Evolutionary conservation across 2,888 invertebrate species (phyloP), one percentile per base, ranked within the genome.

Genomic region (Enchytraeus crypticus): DNA sequence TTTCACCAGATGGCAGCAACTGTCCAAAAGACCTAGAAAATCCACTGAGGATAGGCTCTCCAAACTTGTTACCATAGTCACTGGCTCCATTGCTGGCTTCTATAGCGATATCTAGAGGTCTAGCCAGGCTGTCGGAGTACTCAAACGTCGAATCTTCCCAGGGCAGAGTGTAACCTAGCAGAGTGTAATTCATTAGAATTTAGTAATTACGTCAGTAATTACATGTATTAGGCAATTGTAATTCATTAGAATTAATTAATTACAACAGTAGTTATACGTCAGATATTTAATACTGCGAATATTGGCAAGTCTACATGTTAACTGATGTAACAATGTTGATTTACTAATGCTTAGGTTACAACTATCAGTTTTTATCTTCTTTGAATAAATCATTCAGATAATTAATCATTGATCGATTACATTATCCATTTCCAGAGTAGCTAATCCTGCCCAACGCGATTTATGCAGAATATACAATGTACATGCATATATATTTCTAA

Each of bases 41-140:
- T 14, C 66, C 66, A 3, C 56, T 51, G 14, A 66, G 33, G 18
- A 97, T 84, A 0, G 97, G 97, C 78, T 98, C 97, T 0, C 96
- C 97, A 81, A 97, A 98, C 81, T 98, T 97, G 80, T 98, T 98
- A 5, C 97, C 97, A 79, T 97, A 98, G 78, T 98, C 97, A 0
- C 95, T 95, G 2, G 96, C 97, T 1, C 97, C 97, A 77, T 97
- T 92, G 77, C 92, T 93, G 0, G 96, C 97, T 79, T 96, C 92
- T 32, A 98, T 86, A 26, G 92, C 85, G 51, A 97, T 87, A 77
- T 92, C 88, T 18, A 91, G 80, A 0, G 97, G 92, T 1, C 85
- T 83, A 1, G 96, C 95, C 81, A 98, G 91, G 70, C 93, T 92
- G 43, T 80, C 81, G 0, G 97, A 95, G 80, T 97, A 96, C 5